Base-by-base conservation (phyloP, 2,113 vertebrate species). In the Nothobranchius furzeri region DNA sequence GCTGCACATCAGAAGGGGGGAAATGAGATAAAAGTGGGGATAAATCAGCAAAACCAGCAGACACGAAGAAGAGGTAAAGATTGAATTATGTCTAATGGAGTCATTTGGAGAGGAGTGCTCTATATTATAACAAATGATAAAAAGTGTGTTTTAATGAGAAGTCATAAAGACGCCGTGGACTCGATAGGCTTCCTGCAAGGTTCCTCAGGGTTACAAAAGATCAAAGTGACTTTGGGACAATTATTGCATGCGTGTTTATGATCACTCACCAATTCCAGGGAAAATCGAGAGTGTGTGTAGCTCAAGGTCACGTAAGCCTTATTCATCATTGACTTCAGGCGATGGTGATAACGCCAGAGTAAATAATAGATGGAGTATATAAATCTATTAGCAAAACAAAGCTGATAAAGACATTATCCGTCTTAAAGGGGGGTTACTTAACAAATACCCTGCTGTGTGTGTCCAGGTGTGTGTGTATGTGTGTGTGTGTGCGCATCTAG, bases 11-110 rank as follows among this genome's bases (percentile, higher is more conserved):
- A 6, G 61, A 56, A 82, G 60, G 72, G 35, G 20, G 79, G 75
- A 85, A 83, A 75, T 82, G 66, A 84, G 84, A 82, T 77, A 78
- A 87, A 87, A 78, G 81, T 79, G 75, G 63, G 80, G 46, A 90
- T 89, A 88, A 90, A 91, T 88, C 89, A 89, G 77, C 73, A 87
- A 87, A 90, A 88, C 55, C 87, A 81, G 87, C 82, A 73, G 80
- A 85, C 79, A 88, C 79, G 81, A 87, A 87, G 74, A 87, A 82
- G 85, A 91, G 75, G 84, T 88, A 84, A 84, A 78, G 82, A 88
- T 87, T 87, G 86, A 86, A 89, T 91, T 90, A 90, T 88, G 85
- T 88, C 89, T 91, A 91, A 91, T 88, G 88, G 82, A 86, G 87
- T 89, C 81, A 87, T 90, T 85, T 85, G 71, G 82, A 84, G 74